A percentile compares a stretch with the other conserved stretches of the same genome.
phyloP scores from a whole-genome alignment of 2,888 invertebrate genomes.

The Mechanitis mazaeus region DNA sequence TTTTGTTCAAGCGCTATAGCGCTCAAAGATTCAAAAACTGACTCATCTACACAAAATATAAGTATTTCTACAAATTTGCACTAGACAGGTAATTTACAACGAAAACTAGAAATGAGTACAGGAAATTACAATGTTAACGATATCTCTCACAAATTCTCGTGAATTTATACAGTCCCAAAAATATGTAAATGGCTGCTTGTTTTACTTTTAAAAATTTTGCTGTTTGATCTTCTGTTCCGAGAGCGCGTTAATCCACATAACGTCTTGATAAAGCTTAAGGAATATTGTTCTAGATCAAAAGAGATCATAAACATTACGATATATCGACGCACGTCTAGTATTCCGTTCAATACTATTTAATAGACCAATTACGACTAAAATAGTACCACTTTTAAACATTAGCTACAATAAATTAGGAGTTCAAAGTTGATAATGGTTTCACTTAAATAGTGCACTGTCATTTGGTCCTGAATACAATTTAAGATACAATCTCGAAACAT shows the following conservation, averaged over 20 bases:
- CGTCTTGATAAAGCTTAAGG: constrained; percentile 51
- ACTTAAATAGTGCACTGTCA: constrained; percentile 24
- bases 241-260: constrained; percentile 53
- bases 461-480: constrained; percentile 24
- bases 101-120: constrained; percentile 34
- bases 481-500: constrained; percentile 25
- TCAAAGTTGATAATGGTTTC: constrained; percentile 11
- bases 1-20: constrained; percentile 19
- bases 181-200: constrained; percentile 48
- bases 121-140: constrained; percentile 28
- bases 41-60: constrained; percentile 48
- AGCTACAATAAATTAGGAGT: constrained; percentile 2
- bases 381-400: constrained; percentile 34
- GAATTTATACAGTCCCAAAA: constrained; percentile 34
- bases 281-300: constrained; percentile 64
- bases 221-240: constrained; percentile 57
- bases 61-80: constrained; percentile 59
- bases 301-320: constrained; percentile 61
- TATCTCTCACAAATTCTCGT: constrained; percentile 23
- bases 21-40: constrained; percentile 26
- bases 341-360: constrained; percentile 57
- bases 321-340: constrained; percentile 59
- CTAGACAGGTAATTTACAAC: constrained; percentile 46
- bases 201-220: constrained; percentile 43
- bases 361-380: constrained; percentile 59